Conservation (phyloP, 1,140 invertebrate species). For the Asobara japonica region DNA sequence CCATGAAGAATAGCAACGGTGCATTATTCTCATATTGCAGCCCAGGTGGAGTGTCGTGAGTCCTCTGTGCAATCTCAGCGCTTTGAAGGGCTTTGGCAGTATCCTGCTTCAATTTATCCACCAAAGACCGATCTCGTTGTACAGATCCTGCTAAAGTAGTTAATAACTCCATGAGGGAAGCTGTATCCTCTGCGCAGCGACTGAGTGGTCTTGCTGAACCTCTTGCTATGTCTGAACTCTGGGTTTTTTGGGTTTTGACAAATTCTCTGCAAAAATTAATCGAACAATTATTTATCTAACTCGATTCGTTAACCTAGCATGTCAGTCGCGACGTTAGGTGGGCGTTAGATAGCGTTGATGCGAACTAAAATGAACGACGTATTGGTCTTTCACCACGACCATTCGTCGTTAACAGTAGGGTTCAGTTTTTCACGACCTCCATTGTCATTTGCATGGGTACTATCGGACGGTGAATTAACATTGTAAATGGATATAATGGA, state of each 20-base stretch:
- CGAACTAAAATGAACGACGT: no score
- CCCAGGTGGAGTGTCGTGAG: constrained; percentile 79
- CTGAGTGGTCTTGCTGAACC: constrained; percentile 75
- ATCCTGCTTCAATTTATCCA: constrained; percentile 79
- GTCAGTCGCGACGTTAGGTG: no score
- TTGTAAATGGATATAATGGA: no score
- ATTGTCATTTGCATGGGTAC: no score
- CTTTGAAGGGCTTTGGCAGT: constrained; percentile 78
- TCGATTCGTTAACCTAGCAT: no score
- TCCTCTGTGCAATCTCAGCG: constrained; percentile 81
- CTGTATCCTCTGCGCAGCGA: constrained; percentile 73
- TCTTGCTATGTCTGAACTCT: constrained; percentile 84
- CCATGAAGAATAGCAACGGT: constrained; percentile 78
- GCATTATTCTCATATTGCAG: constrained; percentile 82
- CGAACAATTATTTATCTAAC: constrained; percentile 59
- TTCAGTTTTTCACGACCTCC: no score
- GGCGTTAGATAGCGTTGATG: no score
- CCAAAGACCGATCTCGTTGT: constrained; percentile 72
- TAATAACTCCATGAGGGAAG: constrained; percentile 73
- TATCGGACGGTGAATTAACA: no score
- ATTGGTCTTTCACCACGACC: no score
- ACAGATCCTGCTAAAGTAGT: constrained; percentile 71
- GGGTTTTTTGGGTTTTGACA: constrained; percentile 84
- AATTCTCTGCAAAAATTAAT: constrained; percentile 72
- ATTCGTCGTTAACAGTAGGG: no score